Conservation (phyloP, 2,113 vertebrate genomes). For the Hymenochirus boettgeri region DNA sequence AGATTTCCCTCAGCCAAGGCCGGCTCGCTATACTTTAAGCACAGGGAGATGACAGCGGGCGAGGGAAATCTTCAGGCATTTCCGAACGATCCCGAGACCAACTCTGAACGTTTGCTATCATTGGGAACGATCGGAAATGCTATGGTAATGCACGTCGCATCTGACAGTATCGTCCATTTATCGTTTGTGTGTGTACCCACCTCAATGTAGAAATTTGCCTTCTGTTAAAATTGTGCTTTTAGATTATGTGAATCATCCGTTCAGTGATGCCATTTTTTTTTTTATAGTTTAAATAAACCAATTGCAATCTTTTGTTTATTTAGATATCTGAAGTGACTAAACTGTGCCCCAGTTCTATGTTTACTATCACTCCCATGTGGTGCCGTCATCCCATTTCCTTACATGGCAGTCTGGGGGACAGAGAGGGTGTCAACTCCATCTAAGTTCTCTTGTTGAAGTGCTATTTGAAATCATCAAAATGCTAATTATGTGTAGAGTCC, state of each 20-base stretch:
- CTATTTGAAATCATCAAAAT: slow-evolving; percentile 52
- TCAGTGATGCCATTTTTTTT: not conserved
- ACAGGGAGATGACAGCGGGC: too few relatives aligned
- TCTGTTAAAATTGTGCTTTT: not conserved
- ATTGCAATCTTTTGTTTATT: slow-evolving; percentile 3
- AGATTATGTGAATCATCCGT: not conserved
- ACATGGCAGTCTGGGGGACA: slow-evolving; percentile 28
- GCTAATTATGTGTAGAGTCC: slow-evolving; percentile 48
- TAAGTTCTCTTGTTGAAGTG: slow-evolving; percentile 46
- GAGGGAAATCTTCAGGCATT: too few relatives aligned
- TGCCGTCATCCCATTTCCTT: slow-evolving; percentile 33
- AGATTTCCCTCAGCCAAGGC: too few relatives aligned
- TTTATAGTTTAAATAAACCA: not conserved
- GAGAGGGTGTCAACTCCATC: slow-evolving; percentile 44
- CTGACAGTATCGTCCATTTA: too few relatives aligned
- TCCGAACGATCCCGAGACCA: too few relatives aligned
- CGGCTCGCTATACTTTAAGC: too few relatives aligned
- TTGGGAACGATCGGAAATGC: too few relatives aligned
- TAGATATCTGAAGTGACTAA: not conserved
- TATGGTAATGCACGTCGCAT: too few relatives aligned
- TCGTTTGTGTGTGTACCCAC: too few relatives aligned
- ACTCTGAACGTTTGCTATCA: too few relatives aligned
- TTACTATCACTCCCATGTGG: slow-evolving; percentile 8
- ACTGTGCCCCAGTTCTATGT: not conserved
- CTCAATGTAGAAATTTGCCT: too few relatives aligned